Evolutionary conservation across 92 coral and sea anemone species (phyloP).

Genomic region (Porites divaricata): DNA sequence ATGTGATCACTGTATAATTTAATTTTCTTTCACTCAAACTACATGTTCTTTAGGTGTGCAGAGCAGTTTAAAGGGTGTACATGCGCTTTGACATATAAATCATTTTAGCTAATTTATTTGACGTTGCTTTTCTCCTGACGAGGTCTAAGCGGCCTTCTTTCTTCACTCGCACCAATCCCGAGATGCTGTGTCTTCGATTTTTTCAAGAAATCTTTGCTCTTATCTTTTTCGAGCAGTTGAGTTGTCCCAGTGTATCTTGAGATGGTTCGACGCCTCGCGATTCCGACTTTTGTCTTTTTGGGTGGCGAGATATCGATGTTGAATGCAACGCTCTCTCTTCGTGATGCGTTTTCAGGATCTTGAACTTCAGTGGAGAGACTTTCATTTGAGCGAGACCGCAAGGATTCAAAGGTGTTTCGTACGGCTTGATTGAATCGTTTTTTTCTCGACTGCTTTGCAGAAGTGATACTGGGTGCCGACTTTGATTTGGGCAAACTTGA

Average conservation of each 20-base stretch:
- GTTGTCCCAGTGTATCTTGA: slow-evolving; percentile 78
- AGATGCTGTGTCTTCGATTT: slow-evolving; percentile 54
- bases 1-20: no score
- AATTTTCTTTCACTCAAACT: no score
- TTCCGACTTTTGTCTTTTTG: slow-evolving; percentile 55
- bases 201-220: slow-evolving; percentile 53
- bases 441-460: slow-evolving; percentile 70
- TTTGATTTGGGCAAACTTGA: slow-evolving; percentile 59
- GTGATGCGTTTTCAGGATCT: slow-evolving; percentile 25
- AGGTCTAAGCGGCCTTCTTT: slow-evolving; percentile 65
- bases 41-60: no score
- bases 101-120: background rate
- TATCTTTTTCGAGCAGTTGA: slow-evolving; percentile 37
- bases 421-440: slow-evolving; percentile 59
- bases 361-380: slow-evolving; percentile 36
- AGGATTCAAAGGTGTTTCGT: slow-evolving; percentile 67
- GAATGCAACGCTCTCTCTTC: slow-evolving; percentile 81
- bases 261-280: slow-evolving; percentile 78
- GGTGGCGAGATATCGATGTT: slow-evolving; percentile 86
- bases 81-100: no score
- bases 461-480: slow-evolving; percentile 68
- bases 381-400: slow-evolving; percentile 85
- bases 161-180: slow-evolving; percentile 11
- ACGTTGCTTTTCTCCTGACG: slow-evolving; percentile 53
- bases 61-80: no score